Evolutionary conservation across 2,113 vertebrate genomes (phyloP).

Genomic region (Poeciliopsis occidentalis): DNA sequence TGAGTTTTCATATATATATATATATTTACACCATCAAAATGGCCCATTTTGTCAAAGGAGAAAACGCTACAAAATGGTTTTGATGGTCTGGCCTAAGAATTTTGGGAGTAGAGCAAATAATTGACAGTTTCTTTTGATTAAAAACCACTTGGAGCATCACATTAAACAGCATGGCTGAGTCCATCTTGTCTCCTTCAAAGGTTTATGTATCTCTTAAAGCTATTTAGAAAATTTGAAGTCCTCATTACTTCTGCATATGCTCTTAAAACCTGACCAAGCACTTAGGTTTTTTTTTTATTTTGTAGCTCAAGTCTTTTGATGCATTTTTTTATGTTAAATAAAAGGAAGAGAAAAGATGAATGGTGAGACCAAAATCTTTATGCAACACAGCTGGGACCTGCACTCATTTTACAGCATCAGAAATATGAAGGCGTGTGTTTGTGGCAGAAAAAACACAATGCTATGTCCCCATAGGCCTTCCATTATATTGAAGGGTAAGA

Average conservation of each 20-base stretch:
- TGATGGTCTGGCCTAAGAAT: neutral
- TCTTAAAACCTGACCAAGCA: constrained; percentile 10
- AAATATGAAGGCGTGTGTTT: constrained; percentile 53
- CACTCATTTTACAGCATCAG: constrained; percentile 55
- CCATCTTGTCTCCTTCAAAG: constrained; percentile 41
- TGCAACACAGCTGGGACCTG: constrained; percentile 56
- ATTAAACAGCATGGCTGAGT: constrained; percentile 31
- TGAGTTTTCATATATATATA: too few relatives aligned
- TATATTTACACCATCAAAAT: too few relatives aligned
- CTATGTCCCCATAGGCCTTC: constrained; percentile 38
- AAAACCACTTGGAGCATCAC: constrained; percentile 27
- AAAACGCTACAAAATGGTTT: neutral
- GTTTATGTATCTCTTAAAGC: constrained; percentile 24
- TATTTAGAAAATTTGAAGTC: constrained; percentile 50
- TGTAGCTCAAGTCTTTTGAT: constrained; percentile 22
- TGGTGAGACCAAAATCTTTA: constrained; percentile 45
- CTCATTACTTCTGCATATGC: constrained; percentile 16
- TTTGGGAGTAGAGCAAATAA: constrained; percentile 34
- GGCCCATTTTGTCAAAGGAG: too few relatives aligned
- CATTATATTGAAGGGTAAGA: constrained; percentile 55
- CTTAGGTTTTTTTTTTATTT: constrained; percentile 6
- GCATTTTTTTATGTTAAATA: constrained; percentile 37
- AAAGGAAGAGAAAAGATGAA: constrained; percentile 40
- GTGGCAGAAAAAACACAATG: constrained; percentile 17
- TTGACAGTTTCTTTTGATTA: constrained; percentile 41